These are phyloP conservation scores for Rhagophthalmus giganteus DNA, from an alignment of 2,888 invertebrate genomes.

Conservation along the genomic window DNA sequence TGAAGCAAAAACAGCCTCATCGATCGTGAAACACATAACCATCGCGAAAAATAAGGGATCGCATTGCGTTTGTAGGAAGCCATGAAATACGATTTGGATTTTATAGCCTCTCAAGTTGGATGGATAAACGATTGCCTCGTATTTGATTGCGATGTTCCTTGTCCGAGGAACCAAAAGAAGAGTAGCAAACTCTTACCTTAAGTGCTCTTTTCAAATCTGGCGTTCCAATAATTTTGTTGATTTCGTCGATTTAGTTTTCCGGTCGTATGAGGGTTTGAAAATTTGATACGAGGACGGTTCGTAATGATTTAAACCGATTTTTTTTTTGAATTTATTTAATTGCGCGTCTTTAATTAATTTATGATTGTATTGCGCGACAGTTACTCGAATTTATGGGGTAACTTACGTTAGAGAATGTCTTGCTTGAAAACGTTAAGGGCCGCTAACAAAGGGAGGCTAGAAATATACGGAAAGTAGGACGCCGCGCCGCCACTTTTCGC, in stretches of 20 bases:
- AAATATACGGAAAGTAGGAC: not conserved
- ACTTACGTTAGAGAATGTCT: not conserved
- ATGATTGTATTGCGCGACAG: not conserved
- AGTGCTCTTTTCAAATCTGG: slow-evolving; percentile 19
- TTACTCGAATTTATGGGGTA: not conserved
- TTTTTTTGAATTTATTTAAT: not conserved
- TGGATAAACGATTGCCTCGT: slow-evolving; percentile 25
- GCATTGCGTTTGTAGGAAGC: slow-evolving; percentile 21
- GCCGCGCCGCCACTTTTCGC: not conserved
- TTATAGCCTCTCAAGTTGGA: slow-evolving; percentile 24
- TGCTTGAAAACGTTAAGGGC: not conserved
- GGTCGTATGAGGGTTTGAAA: too few relatives aligned
- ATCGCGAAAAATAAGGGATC: slow-evolving; percentile 25
- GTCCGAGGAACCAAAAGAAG: slow-evolving; percentile 8
- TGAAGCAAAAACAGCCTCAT: slow-evolving; percentile 14
- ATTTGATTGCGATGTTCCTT: slow-evolving; percentile 21
- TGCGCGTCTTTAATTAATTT: not conserved
- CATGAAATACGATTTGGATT: slow-evolving; percentile 26
- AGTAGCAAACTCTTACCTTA: slow-evolving; percentile 19
- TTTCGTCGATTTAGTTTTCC: slow-evolving; percentile 4
- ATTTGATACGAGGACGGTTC: too few relatives aligned
- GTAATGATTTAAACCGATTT: not conserved
- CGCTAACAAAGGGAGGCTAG: not conserved
- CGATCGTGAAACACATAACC: slow-evolving; percentile 13
- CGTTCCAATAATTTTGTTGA: slow-evolving; percentile 10